Percentiles rank a stretch among this genome's conserved stretches.
phyloP scores from a whole-genome alignment of 2,888 invertebrate species.

The Argyresthia albistria region DNA sequence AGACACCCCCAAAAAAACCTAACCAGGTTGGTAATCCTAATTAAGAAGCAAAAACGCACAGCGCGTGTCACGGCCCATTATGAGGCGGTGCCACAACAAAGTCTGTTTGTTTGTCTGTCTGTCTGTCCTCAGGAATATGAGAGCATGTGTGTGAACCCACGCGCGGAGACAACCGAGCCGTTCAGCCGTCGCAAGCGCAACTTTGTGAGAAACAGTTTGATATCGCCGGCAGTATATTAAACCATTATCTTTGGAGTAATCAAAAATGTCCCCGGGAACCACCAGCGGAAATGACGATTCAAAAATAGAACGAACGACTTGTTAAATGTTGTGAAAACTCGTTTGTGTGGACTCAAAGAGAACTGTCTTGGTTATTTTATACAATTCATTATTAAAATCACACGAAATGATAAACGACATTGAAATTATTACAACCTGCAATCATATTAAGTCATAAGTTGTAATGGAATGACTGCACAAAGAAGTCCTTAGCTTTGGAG shows the following conservation, averaged over 20 bases:
- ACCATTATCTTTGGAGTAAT: slow-evolving; percentile 1
- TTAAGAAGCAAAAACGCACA: slow-evolving; percentile 54
- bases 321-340: no score
- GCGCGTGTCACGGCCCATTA: slow-evolving; percentile 47
- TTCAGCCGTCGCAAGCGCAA: slow-evolving; percentile 31
- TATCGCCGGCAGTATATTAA: slow-evolving; percentile 24
- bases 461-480: no score
- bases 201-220: slow-evolving; percentile 36
- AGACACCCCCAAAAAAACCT: neutral
- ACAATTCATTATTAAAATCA: no score
- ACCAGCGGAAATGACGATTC: no score
- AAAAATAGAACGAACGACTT: no score
- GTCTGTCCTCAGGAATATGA: neutral
- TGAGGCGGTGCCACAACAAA: slow-evolving; percentile 29
- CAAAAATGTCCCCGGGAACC: neutral
- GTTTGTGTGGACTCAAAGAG: no score
- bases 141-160: slow-evolving; percentile 6
- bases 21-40: slow-evolving; percentile 54
- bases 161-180: slow-evolving; percentile 45
- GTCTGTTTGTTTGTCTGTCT: slow-evolving; percentile 19
- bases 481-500: no score
- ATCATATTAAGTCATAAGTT: no score
- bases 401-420: no score
- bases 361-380: no score
- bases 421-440: no score